These are phyloP conservation scores for Thalassaphorura encarpata DNA, from an alignment of 1,140 invertebrate species.

Conservation along the genomic window DNA sequence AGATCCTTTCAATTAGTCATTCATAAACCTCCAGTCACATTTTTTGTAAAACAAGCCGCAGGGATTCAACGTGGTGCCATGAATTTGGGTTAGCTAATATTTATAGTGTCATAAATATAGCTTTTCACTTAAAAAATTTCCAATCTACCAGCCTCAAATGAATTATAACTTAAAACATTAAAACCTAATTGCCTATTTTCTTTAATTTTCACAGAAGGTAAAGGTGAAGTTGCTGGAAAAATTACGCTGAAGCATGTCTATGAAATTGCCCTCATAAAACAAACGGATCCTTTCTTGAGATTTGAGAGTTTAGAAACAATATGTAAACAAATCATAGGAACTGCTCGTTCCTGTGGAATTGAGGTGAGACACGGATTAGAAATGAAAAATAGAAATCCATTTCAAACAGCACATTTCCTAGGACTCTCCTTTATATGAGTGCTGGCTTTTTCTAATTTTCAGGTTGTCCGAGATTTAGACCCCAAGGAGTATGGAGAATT, in stretches of 20 bases:
- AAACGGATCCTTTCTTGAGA: conserved; percentile 65
- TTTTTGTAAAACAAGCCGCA: conserved; percentile 89
- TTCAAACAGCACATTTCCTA: background rate
- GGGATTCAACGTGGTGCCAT: conserved; percentile 75
- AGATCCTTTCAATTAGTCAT: conserved; percentile 73
- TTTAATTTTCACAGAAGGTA: conserved; percentile 39
- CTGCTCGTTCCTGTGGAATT: conserved; percentile 69
- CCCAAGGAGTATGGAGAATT: conserved; percentile 73
- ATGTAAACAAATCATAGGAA: conserved; percentile 64
- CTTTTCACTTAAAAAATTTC: background rate
- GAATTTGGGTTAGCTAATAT: no score
- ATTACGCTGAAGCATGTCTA: conserved; percentile 94
- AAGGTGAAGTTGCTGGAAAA: conserved; percentile 78
- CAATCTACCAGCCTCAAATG: no score
- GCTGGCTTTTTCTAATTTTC: conserved; percentile 28
- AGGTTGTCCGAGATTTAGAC: conserved; percentile 67
- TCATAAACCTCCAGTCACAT: conserved; percentile 71
- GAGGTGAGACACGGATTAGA: conserved; percentile 41
- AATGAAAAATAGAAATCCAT: background rate
- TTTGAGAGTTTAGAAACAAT: conserved; percentile 59
- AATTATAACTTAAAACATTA: no score
- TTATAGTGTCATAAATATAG: background rate
- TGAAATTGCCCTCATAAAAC: conserved; percentile 95
- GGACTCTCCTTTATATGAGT: conserved; percentile 14
- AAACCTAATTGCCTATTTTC: no score